Conservation (phyloP, 2,113 vertebrate species). For the Mus pahari region DNA sequence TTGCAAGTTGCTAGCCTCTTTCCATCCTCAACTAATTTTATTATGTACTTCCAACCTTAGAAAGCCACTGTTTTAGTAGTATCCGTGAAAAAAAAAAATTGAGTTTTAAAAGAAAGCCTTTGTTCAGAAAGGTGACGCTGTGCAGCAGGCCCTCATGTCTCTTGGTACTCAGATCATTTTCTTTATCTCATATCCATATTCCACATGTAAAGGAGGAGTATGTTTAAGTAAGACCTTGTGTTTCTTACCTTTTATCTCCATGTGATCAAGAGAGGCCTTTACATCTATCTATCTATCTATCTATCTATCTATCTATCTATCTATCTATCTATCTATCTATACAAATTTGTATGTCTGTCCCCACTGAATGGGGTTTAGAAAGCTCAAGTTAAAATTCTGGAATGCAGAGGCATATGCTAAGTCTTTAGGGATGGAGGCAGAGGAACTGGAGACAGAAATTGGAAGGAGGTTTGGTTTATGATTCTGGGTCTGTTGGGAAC, state of each 20-base stretch:
- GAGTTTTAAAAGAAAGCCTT: not conserved
- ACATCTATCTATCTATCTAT: not conserved
- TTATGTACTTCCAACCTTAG: not conserved
- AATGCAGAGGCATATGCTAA: constrained; percentile 59
- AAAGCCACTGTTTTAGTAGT: not conserved
- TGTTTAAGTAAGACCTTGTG: not conserved
- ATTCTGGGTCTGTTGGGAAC: constrained; percentile 83
- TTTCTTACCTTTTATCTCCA: not conserved
- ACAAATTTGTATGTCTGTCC: not conserved
- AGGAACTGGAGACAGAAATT: constrained; percentile 9
- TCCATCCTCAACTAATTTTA: not conserved
- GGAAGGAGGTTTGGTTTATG: constrained; percentile 76
- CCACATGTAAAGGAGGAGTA: not conserved
- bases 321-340: not conserved
- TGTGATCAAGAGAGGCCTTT: not conserved
- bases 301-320: too few relatives aligned
- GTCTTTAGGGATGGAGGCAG: not conserved
- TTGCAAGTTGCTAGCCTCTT: not conserved
- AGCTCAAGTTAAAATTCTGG: constrained; percentile 73
- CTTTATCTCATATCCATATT: not conserved
- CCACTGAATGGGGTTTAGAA: constrained; percentile 52
- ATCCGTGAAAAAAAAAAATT: not conserved
- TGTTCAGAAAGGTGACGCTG: not conserved
- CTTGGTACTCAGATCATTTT: not conserved
- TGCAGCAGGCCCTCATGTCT: not conserved